Evolutionary conservation across 1,140 invertebrate genomes (phyloP).

Genomic region (Sipha flava): DNA sequence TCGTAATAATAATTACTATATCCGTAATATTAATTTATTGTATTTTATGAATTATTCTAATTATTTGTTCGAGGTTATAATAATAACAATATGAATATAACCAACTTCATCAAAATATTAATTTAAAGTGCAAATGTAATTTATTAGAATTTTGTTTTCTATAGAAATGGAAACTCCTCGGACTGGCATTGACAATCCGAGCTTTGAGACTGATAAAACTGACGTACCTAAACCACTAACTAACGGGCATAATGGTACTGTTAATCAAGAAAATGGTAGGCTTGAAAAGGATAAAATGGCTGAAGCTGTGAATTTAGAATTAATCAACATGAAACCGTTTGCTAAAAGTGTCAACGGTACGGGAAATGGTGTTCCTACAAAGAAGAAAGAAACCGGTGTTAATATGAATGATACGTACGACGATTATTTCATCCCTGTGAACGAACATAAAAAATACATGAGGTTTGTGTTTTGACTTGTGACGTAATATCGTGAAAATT

Average conservation of each 20-base stretch:
- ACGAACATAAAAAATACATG: constrained; percentile 73
- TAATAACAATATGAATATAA: too few relatives aligned
- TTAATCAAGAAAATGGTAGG: constrained; percentile 34
- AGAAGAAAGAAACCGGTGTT: constrained; percentile 58
- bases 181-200: constrained; percentile 39
- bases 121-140: too few relatives aligned
- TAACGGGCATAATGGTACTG: constrained; percentile 6
- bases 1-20: too few relatives aligned
- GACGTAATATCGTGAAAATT: too few relatives aligned
- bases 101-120: too few relatives aligned
- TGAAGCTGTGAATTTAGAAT: constrained; percentile 70
- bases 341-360: constrained; percentile 43
- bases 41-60: too few relatives aligned
- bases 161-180: constrained; percentile 35
- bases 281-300: constrained; percentile 46
- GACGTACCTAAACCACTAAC: not conserved
- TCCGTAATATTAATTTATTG: too few relatives aligned
- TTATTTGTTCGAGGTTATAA: too few relatives aligned
- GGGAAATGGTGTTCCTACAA: constrained; percentile 39
- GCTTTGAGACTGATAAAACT: constrained; percentile 32
- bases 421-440: constrained; percentile 74
- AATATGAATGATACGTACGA: constrained; percentile 67
- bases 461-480: constrained; percentile 53
- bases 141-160: not conserved
- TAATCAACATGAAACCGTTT: constrained; percentile 59